A percentile compares a stretch with the other conserved stretches of the same genome.
phyloP scores from a whole-genome alignment of 2,797 vertebrate genomes.

The Cyclura pinguis region DNA sequence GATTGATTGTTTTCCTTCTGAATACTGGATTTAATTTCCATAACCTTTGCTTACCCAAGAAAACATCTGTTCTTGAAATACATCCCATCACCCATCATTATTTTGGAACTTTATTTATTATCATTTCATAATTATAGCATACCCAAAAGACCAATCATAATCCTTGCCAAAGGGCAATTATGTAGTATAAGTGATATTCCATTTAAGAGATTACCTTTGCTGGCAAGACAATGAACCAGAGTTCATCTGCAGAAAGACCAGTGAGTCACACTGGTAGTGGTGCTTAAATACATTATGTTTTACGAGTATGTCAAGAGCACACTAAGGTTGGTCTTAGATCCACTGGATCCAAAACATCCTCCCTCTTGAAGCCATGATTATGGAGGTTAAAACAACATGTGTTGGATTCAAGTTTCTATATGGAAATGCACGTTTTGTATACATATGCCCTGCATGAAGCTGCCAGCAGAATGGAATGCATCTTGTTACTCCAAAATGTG shows the following conservation, averaged over 20 bases:
- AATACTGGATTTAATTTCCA: neutral
- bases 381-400: no score
- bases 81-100: no score
- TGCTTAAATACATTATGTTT: no score
- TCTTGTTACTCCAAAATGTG: no score
- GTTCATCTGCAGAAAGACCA: neutral
- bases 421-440: no score
- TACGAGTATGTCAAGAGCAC: neutral
- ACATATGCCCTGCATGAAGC: no score
- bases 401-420: no score
- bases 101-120: neutral
- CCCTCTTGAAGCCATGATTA: no score
- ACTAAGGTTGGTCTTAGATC: neutral
- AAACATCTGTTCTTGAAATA: neutral
- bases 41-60: neutral
- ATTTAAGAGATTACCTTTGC: neutral
- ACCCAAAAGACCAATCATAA: neutral
- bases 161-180: no score
- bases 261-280: neutral
- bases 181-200: neutral
- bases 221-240: neutral
- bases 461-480: no score
- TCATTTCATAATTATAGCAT: neutral
- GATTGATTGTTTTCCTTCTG: neutral
- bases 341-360: no score